Percentiles rank a stretch among this genome's conserved stretches.
These are phyloP conservation scores for Syngnathus typhle DNA, from an alignment of 2,113 vertebrate genomes.

Conservation along the genomic window DNA sequence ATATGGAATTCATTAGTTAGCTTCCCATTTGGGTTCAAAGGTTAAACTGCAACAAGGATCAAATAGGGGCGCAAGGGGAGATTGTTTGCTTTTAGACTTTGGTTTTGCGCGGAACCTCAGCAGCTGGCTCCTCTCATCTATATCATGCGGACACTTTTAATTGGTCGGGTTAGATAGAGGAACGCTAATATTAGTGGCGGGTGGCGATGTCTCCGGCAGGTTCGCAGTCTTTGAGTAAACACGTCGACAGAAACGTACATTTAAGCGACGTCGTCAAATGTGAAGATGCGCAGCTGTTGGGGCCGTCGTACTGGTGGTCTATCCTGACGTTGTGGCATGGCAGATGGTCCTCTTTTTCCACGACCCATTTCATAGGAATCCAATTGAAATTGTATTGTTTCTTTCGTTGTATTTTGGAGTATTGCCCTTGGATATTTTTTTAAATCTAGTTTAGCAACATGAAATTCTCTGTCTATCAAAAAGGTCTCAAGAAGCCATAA, in stretches of 20 bases:
- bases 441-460: background rate
- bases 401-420: background rate
- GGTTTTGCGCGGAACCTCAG: conserved; percentile 24
- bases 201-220: conserved; percentile 61
- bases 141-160: conserved; percentile 68
- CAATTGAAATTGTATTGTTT: background rate
- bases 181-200: conserved; percentile 51
- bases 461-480: background rate
- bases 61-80: conserved; percentile 54
- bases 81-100: conserved; percentile 49
- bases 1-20: conserved; percentile 86
- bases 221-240: conserved; percentile 65
- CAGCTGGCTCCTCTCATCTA: conserved; percentile 70
- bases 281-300: conserved; percentile 58
- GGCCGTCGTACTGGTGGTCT: conserved; percentile 31
- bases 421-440: background rate
- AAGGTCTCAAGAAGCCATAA: background rate
- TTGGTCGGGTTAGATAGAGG: conserved; percentile 60
- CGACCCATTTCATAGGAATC: conserved; percentile 10
- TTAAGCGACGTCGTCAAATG: conserved; percentile 51
- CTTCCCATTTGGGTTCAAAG: conserved; percentile 70
- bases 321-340: conserved; percentile 13
- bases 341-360: conserved; percentile 33
- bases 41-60: conserved; percentile 78
- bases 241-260: conserved; percentile 50